phyloP scores from a whole-genome alignment of 2,797 vertebrate genomes.

The Notamacropus eugenii region DNA sequence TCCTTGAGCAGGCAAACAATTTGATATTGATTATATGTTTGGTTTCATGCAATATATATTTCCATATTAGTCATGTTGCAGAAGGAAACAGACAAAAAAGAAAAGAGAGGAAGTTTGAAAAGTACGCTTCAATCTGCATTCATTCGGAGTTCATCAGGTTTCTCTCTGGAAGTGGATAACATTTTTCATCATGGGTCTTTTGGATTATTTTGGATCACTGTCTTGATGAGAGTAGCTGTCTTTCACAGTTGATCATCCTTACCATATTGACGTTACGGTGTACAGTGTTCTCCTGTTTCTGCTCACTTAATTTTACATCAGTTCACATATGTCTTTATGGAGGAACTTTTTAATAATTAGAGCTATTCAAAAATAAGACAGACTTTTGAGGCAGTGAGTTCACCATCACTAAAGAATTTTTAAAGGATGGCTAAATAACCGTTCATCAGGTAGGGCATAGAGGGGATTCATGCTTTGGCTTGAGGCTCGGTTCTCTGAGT shows the following conservation, averaged over 20 bases:
- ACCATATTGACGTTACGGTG: background rate
- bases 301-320: background rate
- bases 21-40: background rate
- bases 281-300: background rate
- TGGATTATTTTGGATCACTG: background rate
- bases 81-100: background rate
- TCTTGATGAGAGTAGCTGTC: background rate
- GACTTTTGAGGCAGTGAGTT: background rate
- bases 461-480: background rate
- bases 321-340: background rate
- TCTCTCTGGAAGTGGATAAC: background rate
- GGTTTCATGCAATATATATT: background rate
- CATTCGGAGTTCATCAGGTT: background rate
- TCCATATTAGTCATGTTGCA: background rate
- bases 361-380: background rate
- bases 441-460: background rate
- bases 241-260: background rate
- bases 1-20: background rate
- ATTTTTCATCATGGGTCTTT: background rate
- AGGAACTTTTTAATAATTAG: background rate
- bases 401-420: background rate
- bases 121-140: background rate
- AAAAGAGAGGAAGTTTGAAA: background rate
- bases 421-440: background rate
- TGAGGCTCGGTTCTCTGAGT: background rate